Evolutionary conservation across 2,797 vertebrate species (phyloP).

Genomic region (Cossypha polioptera): DNA sequence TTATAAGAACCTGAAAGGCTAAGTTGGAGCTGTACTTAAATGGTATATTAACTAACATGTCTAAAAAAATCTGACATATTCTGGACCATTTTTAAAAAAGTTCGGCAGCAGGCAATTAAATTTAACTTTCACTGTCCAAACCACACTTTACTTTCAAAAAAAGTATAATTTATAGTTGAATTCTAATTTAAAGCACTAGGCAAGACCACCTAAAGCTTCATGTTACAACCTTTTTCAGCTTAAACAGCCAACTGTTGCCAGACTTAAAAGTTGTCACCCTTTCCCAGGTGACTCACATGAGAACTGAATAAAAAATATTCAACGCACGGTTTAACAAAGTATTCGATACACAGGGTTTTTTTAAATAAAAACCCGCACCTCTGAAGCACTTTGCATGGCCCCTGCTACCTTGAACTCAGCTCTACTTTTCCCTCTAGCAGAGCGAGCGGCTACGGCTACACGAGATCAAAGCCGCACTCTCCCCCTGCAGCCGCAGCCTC

Average conservation of each 20-base stretch:
- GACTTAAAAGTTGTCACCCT: background rate
- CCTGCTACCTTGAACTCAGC: background rate
- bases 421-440: background rate
- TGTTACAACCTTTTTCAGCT: background rate
- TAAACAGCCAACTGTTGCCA: background rate
- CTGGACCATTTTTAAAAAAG: background rate
- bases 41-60: background rate
- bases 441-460: background rate
- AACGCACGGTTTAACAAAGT: background rate
- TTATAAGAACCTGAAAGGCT: background rate
- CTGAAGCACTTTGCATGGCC: background rate
- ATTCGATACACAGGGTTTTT: rapidly evolving
- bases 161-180: background rate
- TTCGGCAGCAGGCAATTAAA: background rate
- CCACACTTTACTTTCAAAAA: background rate
- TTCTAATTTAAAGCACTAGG: background rate
- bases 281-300: background rate
- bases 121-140: background rate
- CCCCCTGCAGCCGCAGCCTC: background rate
- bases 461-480: background rate
- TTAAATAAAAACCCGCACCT: background rate
- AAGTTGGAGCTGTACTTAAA: background rate
- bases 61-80: background rate
- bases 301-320: background rate
- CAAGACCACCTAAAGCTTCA: background rate